These are phyloP conservation scores for Drosophila nannoptera DNA, from an alignment of 1,140 invertebrate species.

Conservation along the genomic window DNA sequence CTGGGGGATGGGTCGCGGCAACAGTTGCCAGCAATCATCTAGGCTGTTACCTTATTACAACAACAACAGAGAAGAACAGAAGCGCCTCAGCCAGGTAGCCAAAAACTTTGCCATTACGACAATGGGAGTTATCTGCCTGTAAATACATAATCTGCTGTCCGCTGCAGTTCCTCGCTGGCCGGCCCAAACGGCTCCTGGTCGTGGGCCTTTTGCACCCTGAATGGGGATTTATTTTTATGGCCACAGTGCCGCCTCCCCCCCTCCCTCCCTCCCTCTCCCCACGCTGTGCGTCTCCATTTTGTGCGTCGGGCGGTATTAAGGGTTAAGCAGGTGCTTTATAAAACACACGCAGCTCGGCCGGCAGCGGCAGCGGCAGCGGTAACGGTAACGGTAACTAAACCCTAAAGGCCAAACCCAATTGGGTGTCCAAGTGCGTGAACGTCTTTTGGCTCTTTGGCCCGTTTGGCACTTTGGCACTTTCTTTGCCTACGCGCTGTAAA, in stretches of 20 bases:
- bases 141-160: constrained; percentile 73
- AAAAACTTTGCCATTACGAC: constrained; percentile 64
- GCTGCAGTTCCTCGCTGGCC: constrained; percentile 37
- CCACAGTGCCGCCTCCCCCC: constrained; percentile 29
- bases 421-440: constrained; percentile 42
- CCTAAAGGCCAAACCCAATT: constrained; percentile 55
- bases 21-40: constrained; percentile 75
- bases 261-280: neutral
- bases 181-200: neutral
- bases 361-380: constrained; percentile 2
- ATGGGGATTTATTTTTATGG: constrained; percentile 76
- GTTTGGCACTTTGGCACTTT: neutral
- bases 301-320: constrained; percentile 48
- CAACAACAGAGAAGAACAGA: constrained; percentile 33
- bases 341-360: constrained; percentile 50
- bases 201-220: constrained; percentile 49
- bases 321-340: constrained; percentile 78
- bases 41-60: constrained; percentile 74
- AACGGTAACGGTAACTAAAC: constrained; percentile 61
- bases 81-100: neutral
- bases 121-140: constrained; percentile 73
- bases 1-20: constrained; percentile 33
- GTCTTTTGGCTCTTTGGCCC: constrained; percentile 12
- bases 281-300: neutral
- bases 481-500: constrained; percentile 37